Base-by-base conservation (phyloP, 2,113 vertebrate genomes). In the Bubo bubo region DNA sequence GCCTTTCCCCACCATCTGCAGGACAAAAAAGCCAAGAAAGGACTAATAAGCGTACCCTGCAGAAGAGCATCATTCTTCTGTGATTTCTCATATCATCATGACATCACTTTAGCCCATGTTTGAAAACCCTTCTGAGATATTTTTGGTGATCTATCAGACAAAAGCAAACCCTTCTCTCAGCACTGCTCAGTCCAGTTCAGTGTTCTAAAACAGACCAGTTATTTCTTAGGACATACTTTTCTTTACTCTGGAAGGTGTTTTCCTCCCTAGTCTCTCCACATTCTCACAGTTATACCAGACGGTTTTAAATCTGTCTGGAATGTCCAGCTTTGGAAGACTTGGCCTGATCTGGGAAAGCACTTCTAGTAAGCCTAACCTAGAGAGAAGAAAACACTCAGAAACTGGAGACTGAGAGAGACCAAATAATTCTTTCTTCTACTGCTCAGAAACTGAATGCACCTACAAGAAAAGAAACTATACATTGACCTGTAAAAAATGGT, bases 351-450 rank as follows among this genome's bases (percentile, higher is more conserved):
- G 56, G 28, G 20, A 68, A 47, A 34, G 10, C 4, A 16, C 14
- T 90, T 70, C n/a, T 83, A 88, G 32, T 10, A 22, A 81, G 7
- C 6, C 53, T 73, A 67, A 52, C 17, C 28, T 67, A 2, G 4
- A 67, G 17, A 43, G 30, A 74, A 71, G 13, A 84, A 71, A 53
- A 60, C 60, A 14, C 9, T 56, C 18, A 52, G 49, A 67, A 80
- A 70, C 1, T 47, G 19, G 0, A 63, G 15, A 13, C 8, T 2
- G 1, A 49, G n/a, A 59, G 12, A 81, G 21, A 43, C 63, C 13
- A 59, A 35, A 41, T 10, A 58, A 4, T 41, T 50, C 26, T 39
- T 71, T 50, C 34, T 39, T 72, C 30, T 7, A 7, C 5, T 20
- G 18, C 22, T 93, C 37, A 39, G 43, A 71, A 93, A 75, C 11